Conservation (phyloP, 2,113 vertebrate genomes). For the Lasiurus borealis region DNA sequence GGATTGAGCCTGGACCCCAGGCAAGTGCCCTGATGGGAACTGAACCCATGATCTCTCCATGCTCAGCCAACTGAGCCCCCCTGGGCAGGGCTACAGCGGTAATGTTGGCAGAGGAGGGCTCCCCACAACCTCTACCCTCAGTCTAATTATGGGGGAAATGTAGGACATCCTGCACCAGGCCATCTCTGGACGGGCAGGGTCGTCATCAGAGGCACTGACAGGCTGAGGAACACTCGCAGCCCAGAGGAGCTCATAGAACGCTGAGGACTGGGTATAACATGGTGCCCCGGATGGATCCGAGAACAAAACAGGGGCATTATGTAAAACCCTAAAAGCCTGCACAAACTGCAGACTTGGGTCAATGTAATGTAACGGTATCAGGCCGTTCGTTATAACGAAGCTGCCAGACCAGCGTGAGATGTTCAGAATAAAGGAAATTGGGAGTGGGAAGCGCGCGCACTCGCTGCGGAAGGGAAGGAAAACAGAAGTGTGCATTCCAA, state of each 20-base stretch:
- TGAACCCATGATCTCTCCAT: not conserved
- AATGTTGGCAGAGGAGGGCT: too few relatives aligned
- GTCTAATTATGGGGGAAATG: not conserved
- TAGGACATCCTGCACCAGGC: not conserved
- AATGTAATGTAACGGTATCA: not conserved
- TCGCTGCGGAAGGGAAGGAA: not conserved
- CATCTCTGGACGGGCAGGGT: not conserved
- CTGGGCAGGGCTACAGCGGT: not conserved
- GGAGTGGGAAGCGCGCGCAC: not conserved
- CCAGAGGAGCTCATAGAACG: not conserved
- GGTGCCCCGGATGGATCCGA: not conserved
- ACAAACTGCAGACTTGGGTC: not conserved
- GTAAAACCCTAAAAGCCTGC: not conserved
- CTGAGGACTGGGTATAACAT: not conserved
- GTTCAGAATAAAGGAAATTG: accelerated
- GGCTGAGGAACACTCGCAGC: not conserved
- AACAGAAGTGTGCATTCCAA: not conserved
- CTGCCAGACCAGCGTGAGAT: not conserved
- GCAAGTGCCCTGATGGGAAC: not conserved
- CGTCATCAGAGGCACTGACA: not conserved
- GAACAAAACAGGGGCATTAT: not conserved
- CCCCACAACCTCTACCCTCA: not conserved
- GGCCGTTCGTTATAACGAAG: not conserved
- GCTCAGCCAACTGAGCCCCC: not conserved
- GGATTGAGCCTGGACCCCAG: not conserved